These are phyloP conservation scores for Platycheirus rosarum DNA, from an alignment of 2,888 invertebrate species.

Conservation along the genomic window DNA sequence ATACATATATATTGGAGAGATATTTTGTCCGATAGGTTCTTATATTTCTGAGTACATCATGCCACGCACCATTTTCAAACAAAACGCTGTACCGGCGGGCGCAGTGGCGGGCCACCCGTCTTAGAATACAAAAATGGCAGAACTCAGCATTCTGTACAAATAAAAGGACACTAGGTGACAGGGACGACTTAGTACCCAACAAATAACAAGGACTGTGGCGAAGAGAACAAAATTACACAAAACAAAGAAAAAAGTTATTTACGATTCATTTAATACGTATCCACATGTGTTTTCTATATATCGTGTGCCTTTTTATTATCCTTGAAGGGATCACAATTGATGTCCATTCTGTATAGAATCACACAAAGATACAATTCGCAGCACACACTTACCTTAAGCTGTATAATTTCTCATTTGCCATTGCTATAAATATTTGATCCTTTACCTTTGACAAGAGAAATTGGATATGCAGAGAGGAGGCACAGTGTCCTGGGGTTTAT, in stretches of 20 bases:
- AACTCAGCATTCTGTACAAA: conserved; percentile 68
- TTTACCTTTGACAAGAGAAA: conserved; percentile 38
- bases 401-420: conserved; percentile 65
- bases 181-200: conserved; percentile 67
- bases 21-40: too few relatives aligned
- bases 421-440: conserved; percentile 29
- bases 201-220: background rate
- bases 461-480: conserved; percentile 6
- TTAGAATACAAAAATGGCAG: too few relatives aligned
- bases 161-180: conserved; percentile 66
- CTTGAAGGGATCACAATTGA: conserved; percentile 63
- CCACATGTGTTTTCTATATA: conserved; percentile 68
- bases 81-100: too few relatives aligned
- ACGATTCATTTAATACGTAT: conserved; percentile 71
- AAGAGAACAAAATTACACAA: conserved; percentile 19
- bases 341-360: too few relatives aligned
- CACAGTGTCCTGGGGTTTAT: conserved; percentile 59
- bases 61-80: conserved; percentile 54
- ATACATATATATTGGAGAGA: too few relatives aligned
- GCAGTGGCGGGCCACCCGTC: too few relatives aligned
- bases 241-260: conserved; percentile 64
- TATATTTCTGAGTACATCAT: too few relatives aligned
- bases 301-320: conserved; percentile 73
- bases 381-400: conserved; percentile 48
- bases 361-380: conserved; percentile 9